phyloP scores from a whole-genome alignment of 2,113 vertebrate genomes.

The Engraulis encrasicolus region DNA sequence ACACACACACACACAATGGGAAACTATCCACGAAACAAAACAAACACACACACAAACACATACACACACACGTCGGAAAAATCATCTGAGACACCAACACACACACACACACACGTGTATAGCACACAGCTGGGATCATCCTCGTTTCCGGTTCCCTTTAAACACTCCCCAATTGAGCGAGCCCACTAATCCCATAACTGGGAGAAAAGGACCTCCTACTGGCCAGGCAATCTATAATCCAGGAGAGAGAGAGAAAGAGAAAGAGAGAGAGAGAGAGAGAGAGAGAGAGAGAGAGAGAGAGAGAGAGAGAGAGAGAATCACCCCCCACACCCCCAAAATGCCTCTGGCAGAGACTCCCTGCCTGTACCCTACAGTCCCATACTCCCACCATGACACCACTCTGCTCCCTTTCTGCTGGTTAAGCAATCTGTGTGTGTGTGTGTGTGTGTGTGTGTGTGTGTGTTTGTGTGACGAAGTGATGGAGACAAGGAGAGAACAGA shows the following conservation, averaged over 20 bases:
- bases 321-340: conserved; percentile 46
- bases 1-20: conserved; percentile 62
- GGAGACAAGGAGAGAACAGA: no score
- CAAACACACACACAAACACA: background rate
- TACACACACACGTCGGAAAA: conserved; percentile 19
- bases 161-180: conserved; percentile 64
- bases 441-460: background rate
- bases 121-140: conserved; percentile 67
- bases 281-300: no score
- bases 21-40: background rate
- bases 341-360: conserved; percentile 45
- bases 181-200: conserved; percentile 71
- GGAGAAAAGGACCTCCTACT: conserved; percentile 68
- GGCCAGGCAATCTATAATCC: conserved; percentile 54
- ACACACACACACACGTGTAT: conserved; percentile 51
- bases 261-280: no score
- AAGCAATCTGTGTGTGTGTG: background rate
- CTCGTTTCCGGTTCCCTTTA: conserved; percentile 68
- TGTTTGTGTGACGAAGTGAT: background rate
- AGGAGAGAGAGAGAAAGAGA: conserved; percentile 58
- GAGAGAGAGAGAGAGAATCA: no score
- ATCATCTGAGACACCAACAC: conserved; percentile 21
- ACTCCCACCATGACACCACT: background rate
- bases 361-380: background rate
- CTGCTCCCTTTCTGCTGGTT: conserved; percentile 6